These are phyloP conservation scores for Panagrolaimus sp. DNA, from an alignment of 1,140 invertebrate genomes.

Conservation along the genomic window DNA sequence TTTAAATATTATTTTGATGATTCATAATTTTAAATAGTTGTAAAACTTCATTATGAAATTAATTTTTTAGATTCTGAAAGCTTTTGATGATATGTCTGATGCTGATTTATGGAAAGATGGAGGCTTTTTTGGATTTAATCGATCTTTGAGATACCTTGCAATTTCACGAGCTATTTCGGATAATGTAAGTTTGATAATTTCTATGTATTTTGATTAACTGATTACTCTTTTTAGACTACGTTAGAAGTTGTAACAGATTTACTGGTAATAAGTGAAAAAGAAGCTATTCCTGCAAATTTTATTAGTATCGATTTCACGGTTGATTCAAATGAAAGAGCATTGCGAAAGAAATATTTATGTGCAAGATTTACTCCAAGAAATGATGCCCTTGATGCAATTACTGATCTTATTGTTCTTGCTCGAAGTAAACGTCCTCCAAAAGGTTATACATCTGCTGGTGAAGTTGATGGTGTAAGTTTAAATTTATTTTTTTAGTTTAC, in stretches of 20 bases:
- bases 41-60: background rate
- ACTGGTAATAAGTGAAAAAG: slow-evolving; percentile 45
- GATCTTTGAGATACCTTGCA: slow-evolving; percentile 35
- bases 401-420: slow-evolving; percentile 39
- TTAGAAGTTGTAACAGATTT: slow-evolving; percentile 43
- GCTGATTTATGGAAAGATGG: slow-evolving; percentile 51
- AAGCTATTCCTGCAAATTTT: slow-evolving; percentile 48
- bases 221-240: slow-evolving; percentile 18
- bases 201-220: background rate
- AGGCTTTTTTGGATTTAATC: slow-evolving; percentile 45
- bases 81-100: slow-evolving; percentile 37
- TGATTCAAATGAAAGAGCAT: slow-evolving; percentile 45
- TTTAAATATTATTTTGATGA: background rate
- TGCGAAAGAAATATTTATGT: slow-evolving; percentile 48
- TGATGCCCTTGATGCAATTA: slow-evolving; percentile 43
- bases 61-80: slow-evolving; percentile 38
- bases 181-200: slow-evolving; percentile 31
- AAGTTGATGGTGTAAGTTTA: background rate
- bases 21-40: slow-evolving; percentile 9
- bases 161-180: slow-evolving; percentile 36
- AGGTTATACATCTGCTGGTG: slow-evolving; percentile 45
- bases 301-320: slow-evolving; percentile 46
- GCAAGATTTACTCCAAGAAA: slow-evolving; percentile 45
- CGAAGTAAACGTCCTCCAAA: slow-evolving; percentile 38
- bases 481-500: slow-evolving; percentile 10